Evolutionary conservation across 2,888 invertebrate species (phyloP), one percentile per base, ranked within the genome.

Genomic region (Caenorhabditis sp.): DNA sequence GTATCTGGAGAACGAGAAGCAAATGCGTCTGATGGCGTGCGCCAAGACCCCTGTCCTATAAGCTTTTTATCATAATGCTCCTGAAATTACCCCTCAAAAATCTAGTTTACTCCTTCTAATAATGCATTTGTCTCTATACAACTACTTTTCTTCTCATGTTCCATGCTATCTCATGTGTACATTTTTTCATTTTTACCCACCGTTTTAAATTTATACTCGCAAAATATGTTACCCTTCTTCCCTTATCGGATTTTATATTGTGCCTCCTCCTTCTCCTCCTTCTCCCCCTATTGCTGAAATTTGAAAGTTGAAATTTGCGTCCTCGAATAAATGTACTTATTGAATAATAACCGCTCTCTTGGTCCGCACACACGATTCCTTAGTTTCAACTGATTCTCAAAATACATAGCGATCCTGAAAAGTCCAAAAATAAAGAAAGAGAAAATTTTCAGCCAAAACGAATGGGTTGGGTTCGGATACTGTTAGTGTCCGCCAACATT

Each of bases 21-120:
- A 77, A 44, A 77, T 77, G 77, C 77, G 77, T 35, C 79, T 88
- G n/a, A 76, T 88, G 68, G 88, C 87, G 3, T 86, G 86, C 56
- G 88, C 87, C 47, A 87, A 85, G 31, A 76, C 85, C 64, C 54
- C 19, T 16, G 19, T 68, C n/a, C 35, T 73, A 35, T 61, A 68
- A 54, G 26, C 26, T 16, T 16, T 16, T 22, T 6, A 14, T 16
- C 22, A 54, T 24, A 38, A 28, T 63, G 31, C 16, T 44, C 44
- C 63, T 63, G n/a, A 44, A 63, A 63, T 24, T 44, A 47, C 14
- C 44, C 44, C 16, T 7, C 6, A 22, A 61, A 61, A 63, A 44
- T 26, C 10, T 14, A 0, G 14, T 5, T 49, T 58, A n/a, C 58
- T 59, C n/a, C 26, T 54, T 14, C 26, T 24, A 26, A 26, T 59